Percentiles rank a stretch among this genome's conserved stretches.
These are phyloP conservation scores for Dermochelys coriacea DNA, from an alignment of 2,797 vertebrate species.

Conservation along the genomic window DNA sequence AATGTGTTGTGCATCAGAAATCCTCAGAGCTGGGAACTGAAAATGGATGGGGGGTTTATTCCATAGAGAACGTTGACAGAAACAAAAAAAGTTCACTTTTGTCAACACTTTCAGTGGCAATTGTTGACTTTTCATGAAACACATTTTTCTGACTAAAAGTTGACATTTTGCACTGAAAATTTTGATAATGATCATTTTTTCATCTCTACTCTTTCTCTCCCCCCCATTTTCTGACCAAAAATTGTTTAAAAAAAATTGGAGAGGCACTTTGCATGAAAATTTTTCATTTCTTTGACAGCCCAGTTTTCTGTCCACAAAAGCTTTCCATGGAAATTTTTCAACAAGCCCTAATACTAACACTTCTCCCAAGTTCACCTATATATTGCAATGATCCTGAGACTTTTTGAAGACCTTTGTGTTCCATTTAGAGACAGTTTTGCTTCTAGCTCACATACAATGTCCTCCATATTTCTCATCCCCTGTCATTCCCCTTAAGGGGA, in stretches of 20 bases:
- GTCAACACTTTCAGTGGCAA: rapidly evolving
- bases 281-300: background rate
- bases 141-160: too few relatives aligned
- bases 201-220: too few relatives aligned
- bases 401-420: background rate
- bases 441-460: background rate
- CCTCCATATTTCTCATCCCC: background rate
- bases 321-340: background rate
- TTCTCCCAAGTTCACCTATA: background rate
- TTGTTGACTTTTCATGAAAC: too few relatives aligned
- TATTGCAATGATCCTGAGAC: too few relatives aligned
- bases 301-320: background rate
- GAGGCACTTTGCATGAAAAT: background rate
- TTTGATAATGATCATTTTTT: too few relatives aligned
- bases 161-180: too few relatives aligned
- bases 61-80: too few relatives aligned
- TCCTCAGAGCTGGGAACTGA: background rate
- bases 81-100: too few relatives aligned
- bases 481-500: background rate
- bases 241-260: background rate
- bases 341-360: background rate
- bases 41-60: too few relatives aligned
- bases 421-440: background rate
- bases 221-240: background rate
- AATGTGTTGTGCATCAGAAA: background rate